phyloP scores from a whole-genome alignment of 2,888 invertebrate genomes.

The Agonopterix subpropinquella region DNA sequence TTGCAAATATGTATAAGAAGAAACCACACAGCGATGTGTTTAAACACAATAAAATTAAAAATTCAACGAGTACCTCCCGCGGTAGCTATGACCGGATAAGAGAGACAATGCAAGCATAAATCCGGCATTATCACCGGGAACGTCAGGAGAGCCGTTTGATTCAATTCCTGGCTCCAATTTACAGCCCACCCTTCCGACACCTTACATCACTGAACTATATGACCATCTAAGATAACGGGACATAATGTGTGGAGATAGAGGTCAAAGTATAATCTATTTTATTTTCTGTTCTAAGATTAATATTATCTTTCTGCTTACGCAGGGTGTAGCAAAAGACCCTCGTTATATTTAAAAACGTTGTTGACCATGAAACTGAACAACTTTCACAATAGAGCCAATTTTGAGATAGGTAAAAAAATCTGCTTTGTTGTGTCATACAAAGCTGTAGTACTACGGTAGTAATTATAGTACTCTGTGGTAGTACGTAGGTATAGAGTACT shows the following conservation, averaged over 20 bases:
- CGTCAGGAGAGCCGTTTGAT: constrained; percentile 58
- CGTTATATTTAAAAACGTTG: too few species aligned
- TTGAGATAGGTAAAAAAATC: too few species aligned
- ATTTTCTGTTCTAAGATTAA: neutral
- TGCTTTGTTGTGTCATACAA: too few species aligned
- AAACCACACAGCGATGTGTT: constrained; percentile 7
- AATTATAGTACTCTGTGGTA: too few species aligned
- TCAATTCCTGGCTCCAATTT: constrained; percentile 55
- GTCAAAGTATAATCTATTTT: neutral
- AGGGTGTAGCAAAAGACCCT: too few species aligned
- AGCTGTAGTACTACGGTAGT: too few species aligned
- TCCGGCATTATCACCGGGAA: constrained; percentile 52
- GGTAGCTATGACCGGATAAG: constrained; percentile 1
- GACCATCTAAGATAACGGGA: neutral
- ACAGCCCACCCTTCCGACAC: constrained; percentile 28
- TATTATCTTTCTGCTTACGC: too few species aligned
- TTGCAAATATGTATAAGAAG: neutral
- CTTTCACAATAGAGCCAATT: too few species aligned
- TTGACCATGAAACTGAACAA: too few species aligned
- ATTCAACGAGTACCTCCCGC: constrained; percentile 19
- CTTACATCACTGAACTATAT: constrained; percentile 11
- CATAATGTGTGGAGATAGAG: neutral
- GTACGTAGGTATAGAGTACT: too few species aligned
- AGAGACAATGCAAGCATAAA: constrained; percentile 34
- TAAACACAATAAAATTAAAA: constrained; percentile 27